These are phyloP conservation scores for Andrena trimmerana DNA, from an alignment of 2,888 invertebrate species.

Conservation along the genomic window DNA sequence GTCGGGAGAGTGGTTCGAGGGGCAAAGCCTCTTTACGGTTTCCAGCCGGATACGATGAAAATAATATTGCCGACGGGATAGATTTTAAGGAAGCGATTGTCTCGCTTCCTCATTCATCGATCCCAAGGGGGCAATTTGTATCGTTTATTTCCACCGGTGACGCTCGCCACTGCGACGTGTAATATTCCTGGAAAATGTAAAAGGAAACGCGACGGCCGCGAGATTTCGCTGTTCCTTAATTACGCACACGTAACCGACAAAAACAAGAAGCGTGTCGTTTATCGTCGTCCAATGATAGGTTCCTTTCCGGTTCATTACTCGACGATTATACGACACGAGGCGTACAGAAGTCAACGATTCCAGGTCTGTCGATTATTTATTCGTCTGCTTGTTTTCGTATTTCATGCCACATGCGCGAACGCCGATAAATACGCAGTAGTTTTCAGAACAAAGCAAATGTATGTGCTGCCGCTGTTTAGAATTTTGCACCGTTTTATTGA, in stretches of 20 bases:
- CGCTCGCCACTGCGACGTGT: neutral
- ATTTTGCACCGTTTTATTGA: neutral
- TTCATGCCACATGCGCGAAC: neutral
- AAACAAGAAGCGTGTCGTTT: neutral
- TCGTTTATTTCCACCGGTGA: neutral
- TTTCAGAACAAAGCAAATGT: neutral
- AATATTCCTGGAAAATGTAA: slow-evolving; percentile 4
- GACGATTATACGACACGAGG: neutral
- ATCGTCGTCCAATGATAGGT: neutral
- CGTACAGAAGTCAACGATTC: slow-evolving; percentile 17
- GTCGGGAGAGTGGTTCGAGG: slow-evolving; percentile 22
- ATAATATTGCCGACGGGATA: slow-evolving; percentile 7
- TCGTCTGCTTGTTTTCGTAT: neutral
- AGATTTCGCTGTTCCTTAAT: slow-evolving; percentile 27
- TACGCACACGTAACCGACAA: neutral
- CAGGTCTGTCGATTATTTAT: neutral
- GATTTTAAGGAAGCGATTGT: slow-evolving; percentile 37
- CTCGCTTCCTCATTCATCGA: slow-evolving; percentile 33
- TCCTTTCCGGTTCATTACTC: slow-evolving; percentile 7
- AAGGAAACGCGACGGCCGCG: neutral
- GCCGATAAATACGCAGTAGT: neutral
- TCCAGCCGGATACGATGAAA: slow-evolving; percentile 11
- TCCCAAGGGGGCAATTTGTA: slow-evolving; percentile 16
- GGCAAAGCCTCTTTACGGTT: slow-evolving; percentile 30
- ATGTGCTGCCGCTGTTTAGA: neutral